Percentiles rank a stretch among this genome's conserved stretches.
Conservation (phyloP, 2,888 invertebrate genomes). For the Nephrotoma guestfalica region DNA sequence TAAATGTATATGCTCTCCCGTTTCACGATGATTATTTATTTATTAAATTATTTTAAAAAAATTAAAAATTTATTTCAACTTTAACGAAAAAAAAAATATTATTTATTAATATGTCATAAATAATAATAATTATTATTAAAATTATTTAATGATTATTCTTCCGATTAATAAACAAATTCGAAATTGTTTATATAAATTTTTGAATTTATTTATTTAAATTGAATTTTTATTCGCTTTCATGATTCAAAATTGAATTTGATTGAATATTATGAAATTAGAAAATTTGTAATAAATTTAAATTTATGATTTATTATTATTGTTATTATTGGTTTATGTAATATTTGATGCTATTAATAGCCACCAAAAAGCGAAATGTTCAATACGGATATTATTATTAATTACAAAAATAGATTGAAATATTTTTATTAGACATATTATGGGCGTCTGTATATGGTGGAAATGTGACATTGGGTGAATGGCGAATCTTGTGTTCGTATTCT, state of each 20-base stretch:
- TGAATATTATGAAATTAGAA: neutral
- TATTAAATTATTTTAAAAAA: neutral
- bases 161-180: neutral
- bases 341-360: neutral
- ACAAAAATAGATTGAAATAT: neutral
- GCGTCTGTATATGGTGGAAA: neutral
- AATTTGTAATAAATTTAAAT: neutral
- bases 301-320: neutral
- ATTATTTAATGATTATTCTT: neutral
- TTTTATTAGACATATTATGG: neutral
- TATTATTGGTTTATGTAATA: neutral
- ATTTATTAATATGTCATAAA: neutral
- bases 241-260: neutral
- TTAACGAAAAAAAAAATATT: neutral
- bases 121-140: neutral
- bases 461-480: neutral
- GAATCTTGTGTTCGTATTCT: neutral
- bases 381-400: neutral
- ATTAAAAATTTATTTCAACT: neutral
- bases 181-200: neutral
- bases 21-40: neutral
- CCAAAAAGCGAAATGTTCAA: neutral
- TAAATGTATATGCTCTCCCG: neutral
- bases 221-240: neutral
- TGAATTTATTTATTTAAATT: neutral